Percentiles rank a stretch among this genome's conserved stretches.
phyloP scores from a whole-genome alignment of 2,888 invertebrate species.

The Nephrocerus scutellatus region DNA sequence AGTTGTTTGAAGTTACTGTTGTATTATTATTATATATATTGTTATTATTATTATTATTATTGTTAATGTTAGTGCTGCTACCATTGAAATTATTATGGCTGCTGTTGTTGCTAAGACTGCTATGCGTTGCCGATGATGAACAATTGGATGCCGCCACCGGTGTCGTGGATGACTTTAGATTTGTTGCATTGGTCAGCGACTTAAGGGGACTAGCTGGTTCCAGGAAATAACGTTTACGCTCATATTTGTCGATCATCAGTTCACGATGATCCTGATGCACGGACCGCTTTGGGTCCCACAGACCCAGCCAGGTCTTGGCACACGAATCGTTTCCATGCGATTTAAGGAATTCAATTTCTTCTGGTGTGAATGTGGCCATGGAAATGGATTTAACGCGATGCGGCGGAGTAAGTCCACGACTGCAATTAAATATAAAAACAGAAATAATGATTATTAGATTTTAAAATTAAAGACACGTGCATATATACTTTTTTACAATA shows the following conservation, averaged over 20 bases:
- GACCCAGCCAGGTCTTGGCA: slow-evolving; percentile 84
- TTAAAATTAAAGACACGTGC: neutral
- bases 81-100: slow-evolving; percentile 18
- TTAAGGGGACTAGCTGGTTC: slow-evolving; percentile 49
- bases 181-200: slow-evolving; percentile 42
- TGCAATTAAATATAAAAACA: slow-evolving; percentile 52
- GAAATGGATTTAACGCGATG: slow-evolving; percentile 98
- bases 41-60: no score
- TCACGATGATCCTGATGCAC: slow-evolving; percentile 89
- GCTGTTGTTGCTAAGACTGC: slow-evolving; percentile 16
- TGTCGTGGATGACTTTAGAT: slow-evolving; percentile 30
- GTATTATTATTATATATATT: no score
- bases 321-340: slow-evolving; percentile 90
- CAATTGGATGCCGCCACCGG: slow-evolving; percentile 7
- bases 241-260: slow-evolving; percentile 92
- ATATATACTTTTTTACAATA: no score
- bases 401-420: slow-evolving; percentile 94
- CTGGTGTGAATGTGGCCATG: slow-evolving; percentile 94
- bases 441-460: slow-evolving; percentile 3
- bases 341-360: slow-evolving; percentile 88
- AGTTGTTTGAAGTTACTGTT: no score
- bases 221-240: slow-evolving; percentile 65
- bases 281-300: slow-evolving; percentile 74
- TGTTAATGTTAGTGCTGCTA: slow-evolving; percentile 11
- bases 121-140: slow-evolving; percentile 16